A percentile compares a stretch with the other conserved stretches of the same genome.
These are phyloP conservation scores for Uromys caudimaculatus DNA, from an alignment of 2,797 vertebrate species.

Conservation along the genomic window DNA sequence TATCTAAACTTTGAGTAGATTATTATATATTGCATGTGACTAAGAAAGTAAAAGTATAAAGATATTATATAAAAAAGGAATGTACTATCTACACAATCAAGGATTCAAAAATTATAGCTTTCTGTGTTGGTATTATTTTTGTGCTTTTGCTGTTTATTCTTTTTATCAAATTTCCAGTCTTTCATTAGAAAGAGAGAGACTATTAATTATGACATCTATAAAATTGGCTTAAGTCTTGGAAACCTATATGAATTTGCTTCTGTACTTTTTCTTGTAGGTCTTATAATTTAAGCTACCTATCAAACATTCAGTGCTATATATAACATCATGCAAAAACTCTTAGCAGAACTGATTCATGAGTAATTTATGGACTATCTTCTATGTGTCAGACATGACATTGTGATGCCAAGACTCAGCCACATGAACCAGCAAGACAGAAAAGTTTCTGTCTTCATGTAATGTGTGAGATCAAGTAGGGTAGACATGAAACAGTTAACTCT, in stretches of 20 bases:
- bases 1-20: slow-evolving; percentile 45
- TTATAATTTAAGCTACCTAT: slow-evolving; percentile 31
- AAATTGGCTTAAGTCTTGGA: slow-evolving; percentile 53
- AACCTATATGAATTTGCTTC: slow-evolving; percentile 48
- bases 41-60: slow-evolving; percentile 58
- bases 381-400: neutral
- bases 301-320: slow-evolving; percentile 18
- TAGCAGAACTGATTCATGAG: neutral
- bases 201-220: neutral
- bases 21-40: slow-evolving; percentile 17
- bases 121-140: slow-evolving; percentile 49
- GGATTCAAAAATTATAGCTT: slow-evolving; percentile 46
- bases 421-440: neutral
- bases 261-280: slow-evolving; percentile 27
- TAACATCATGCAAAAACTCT: neutral
- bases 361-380: neutral
- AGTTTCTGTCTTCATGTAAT: neutral
- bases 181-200: slow-evolving; percentile 42
- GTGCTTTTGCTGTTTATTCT: slow-evolving; percentile 24
- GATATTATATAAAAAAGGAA: slow-evolving; percentile 53
- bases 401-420: neutral
- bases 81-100: slow-evolving; percentile 20
- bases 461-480: neutral
- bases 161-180: slow-evolving; percentile 38
- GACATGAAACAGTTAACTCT: neutral